Base-by-base conservation (phyloP, 2,113 vertebrate species). In the Xiphophorus maculatus region DNA sequence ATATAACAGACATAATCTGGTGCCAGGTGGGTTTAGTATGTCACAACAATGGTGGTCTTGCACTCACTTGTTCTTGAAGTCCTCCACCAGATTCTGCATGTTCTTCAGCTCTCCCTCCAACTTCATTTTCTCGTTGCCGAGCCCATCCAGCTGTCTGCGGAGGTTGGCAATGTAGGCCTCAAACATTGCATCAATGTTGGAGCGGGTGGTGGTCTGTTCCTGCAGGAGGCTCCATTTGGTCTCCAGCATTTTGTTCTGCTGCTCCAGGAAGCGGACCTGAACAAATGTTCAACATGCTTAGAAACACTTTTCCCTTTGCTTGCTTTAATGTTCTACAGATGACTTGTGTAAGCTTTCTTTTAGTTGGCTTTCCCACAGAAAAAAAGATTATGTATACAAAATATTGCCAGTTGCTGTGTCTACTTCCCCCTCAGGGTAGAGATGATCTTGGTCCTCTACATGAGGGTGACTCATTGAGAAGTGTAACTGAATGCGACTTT, bases 221-320 rank as follows among this genome's bases (percentile, higher is more conserved):
- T 99, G 97, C 44, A 99, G 93, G 25, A 98, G 92, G 30, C 5
- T 92, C 97, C 97, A 99, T 87, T 98, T 98, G 91, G 98, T 98
- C 89, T 99, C 97, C 87, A 99, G 92, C 88, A 98, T 96, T 90
- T 98, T 99, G 94, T 99, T 99, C 94, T 99, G 96, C 87, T 99
- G 97, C 78, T 99, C 98, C 90, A 99, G 90, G 90, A 97, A 96
- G 35, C 97, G 95, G 3, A 99, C 97, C 97, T 95, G 15, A 70
- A 73, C 30, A 73, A 79, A 51, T 0, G 61, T 65, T 30, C 25
- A 1, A 9, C 15, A 62, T 12, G 40, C 65, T 87, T 74, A 80
- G 25, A 40, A 28, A 17, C 12, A 5, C 3, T 29, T 14, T 44
- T 33, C 32, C 29, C 4, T n/a, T 42, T 44, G 48, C 27, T 67